Percentiles rank a stretch among this genome's conserved stretches.
Evolutionary conservation across 2,888 invertebrate species (phyloP).

Genomic region (Palloptera scutellata): DNA sequence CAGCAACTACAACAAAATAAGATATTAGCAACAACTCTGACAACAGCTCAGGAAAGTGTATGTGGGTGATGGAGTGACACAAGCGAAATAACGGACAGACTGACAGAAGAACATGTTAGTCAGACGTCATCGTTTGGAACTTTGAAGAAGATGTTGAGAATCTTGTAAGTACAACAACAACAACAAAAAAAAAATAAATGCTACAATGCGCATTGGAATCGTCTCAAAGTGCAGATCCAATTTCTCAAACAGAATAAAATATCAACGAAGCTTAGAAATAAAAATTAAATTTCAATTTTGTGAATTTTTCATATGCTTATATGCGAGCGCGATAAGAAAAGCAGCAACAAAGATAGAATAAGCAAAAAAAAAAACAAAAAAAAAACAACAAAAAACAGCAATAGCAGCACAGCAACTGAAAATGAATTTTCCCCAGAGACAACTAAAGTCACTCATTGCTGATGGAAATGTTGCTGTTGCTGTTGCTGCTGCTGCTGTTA

Average conservation of each 20-base stretch:
- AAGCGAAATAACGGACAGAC: not conserved
- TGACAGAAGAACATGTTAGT: too few relatives aligned
- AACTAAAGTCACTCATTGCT: not conserved
- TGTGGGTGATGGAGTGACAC: not conserved
- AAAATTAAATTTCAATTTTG: conserved; percentile 32
- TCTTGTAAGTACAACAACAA: not conserved
- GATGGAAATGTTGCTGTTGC: not conserved
- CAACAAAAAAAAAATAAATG: not conserved
- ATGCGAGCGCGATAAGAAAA: conserved; percentile 15
- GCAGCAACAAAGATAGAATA: not conserved
- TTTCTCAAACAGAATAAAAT: conserved; percentile 53
- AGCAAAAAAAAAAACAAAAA: too few relatives aligned
- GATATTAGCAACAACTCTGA: not conserved
- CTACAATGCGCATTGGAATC: not conserved
- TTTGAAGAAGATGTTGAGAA: not conserved
- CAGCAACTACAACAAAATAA: not conserved
- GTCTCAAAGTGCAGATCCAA: conserved; percentile 46
- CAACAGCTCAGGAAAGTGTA: not conserved
- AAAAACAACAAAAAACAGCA: too few relatives aligned
- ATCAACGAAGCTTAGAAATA: conserved; percentile 31
- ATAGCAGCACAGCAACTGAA: too few relatives aligned
- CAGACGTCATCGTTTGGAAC: too few relatives aligned
- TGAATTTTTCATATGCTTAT: conserved; percentile 35
- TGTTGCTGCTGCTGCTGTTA: not conserved
- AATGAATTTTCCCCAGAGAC: too few relatives aligned